Conservation (phyloP, 2,888 invertebrate species). For the Cerceris ruficornis region DNA sequence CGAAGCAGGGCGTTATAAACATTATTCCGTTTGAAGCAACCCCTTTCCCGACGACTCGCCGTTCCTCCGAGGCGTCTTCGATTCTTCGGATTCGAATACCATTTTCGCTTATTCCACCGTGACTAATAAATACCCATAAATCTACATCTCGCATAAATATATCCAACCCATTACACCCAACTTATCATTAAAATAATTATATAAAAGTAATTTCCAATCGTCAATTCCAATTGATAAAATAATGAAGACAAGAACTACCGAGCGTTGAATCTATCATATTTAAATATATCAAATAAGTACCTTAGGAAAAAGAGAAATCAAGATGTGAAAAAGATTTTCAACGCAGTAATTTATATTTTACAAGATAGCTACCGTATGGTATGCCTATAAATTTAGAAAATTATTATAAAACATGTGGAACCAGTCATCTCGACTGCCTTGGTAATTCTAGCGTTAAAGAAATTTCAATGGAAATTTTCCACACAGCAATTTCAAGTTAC, state of each 20-base stretch:
- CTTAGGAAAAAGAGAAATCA: too few species aligned
- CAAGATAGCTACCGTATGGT: too few species aligned
- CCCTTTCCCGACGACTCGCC: conserved; percentile 37
- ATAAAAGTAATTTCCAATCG: background rate
- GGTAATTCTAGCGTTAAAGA: too few species aligned
- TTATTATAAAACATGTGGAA: too few species aligned
- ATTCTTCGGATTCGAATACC: conserved; percentile 59
- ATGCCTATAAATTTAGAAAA: too few species aligned
- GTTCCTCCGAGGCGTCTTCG: conserved; percentile 47
- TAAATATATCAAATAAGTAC: too few species aligned
- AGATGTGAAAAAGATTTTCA: too few species aligned
- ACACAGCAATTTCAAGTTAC: too few species aligned
- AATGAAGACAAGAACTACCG: background rate
- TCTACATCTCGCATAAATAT: conserved; percentile 59
- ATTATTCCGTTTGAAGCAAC: conserved; percentile 75
- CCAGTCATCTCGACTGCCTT: too few species aligned
- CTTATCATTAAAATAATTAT: conserved; percentile 27
- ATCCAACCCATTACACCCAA: conserved; percentile 59
- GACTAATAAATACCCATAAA: conserved; percentile 71
- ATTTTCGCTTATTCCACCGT: conserved; percentile 68
- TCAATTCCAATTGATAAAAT: background rate
- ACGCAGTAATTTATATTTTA: too few species aligned
- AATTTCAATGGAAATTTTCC: conserved; percentile 3
- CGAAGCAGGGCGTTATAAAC: conserved; percentile 75
- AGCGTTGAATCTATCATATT: background rate